These are phyloP conservation scores for Drosophila funebris DNA, from an alignment of 1,140 invertebrate genomes.

Conservation along the genomic window DNA sequence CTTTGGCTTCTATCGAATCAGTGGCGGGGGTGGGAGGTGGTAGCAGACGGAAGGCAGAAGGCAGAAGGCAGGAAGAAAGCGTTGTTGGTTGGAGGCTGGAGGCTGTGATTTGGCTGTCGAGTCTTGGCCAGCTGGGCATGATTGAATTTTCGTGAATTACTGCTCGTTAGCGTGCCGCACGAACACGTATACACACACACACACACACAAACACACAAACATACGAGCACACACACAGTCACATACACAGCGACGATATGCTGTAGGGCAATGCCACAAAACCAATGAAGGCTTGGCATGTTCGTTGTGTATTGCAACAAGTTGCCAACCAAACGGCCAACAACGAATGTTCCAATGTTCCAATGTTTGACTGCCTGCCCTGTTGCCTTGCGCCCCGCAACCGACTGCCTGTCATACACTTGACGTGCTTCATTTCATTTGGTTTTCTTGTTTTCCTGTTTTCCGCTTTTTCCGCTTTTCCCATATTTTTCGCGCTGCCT, in stretches of 20 bases:
- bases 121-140: constrained; percentile 57
- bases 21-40: neutral
- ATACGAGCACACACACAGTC: too few species aligned
- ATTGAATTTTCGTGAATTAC: constrained; percentile 82
- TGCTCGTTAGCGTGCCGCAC: constrained; percentile 77
- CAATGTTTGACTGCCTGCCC: neutral
- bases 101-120: constrained; percentile 10
- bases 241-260: constrained; percentile 45
- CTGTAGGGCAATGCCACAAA: constrained; percentile 55
- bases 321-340: constrained; percentile 53
- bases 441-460: constrained; percentile 66
- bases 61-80: too few species aligned
- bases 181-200: constrained; percentile 44
- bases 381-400: too few species aligned
- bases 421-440: constrained; percentile 81
- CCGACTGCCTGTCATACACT: constrained; percentile 50
- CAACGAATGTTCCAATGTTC: constrained; percentile 20
- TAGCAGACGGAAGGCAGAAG: too few species aligned
- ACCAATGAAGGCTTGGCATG: constrained; percentile 56
- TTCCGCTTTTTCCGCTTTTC: constrained; percentile 38
- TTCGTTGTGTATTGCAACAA: constrained; percentile 69
- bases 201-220: constrained; percentile 42
- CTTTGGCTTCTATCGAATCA: constrained; percentile 2
- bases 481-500: constrained; percentile 71
- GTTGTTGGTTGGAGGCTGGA: neutral